Base-by-base conservation (phyloP, 1,140 invertebrate species). In the Saccostrea echinata region DNA sequence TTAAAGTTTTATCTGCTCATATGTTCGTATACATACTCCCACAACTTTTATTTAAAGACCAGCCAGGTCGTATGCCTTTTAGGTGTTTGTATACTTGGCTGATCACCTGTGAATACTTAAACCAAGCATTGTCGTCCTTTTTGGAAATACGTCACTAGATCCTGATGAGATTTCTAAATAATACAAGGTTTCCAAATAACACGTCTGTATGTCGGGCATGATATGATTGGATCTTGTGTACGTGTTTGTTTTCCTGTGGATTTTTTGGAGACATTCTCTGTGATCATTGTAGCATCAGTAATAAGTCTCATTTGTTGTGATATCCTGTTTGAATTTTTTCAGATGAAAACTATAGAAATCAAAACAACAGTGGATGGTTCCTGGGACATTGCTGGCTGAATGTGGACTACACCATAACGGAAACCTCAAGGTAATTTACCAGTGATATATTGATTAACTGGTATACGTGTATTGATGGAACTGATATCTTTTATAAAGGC, bases 101-200 rank as follows among this genome's bases (percentile, higher is more conserved):
- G 68, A 76, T 76, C 68, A 76, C 68, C 68, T 27, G 27, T 76
- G 68, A 76, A 76, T 24, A 9, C 3, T 76, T 76, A 16, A 76
- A 76, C 24, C 68, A 33, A 30, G 24, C 27, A 16, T 30, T 16
- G 68, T 76, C 30, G 68, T 21, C 13, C 6, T 30, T 30, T 76
- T 33, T 13, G 9, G 27, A 30, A 76, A 30, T 27, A 76, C 27
- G 68, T 33, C 68, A 11, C 27, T 0, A 76, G 24, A 30, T 76
- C 68, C 68, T 76, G 68, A 76, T 76, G 27, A 24, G 21, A 76
- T 76, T 76, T 76, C 68, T 33, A 76, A 76, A 76, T n/a, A n/a
- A n/a, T 76, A 30, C 27, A 4, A 61, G 55, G 43, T 61, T 61
- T 18, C 55, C n/a, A 61, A 61, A 61, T 61, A n/a, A 61, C 55